Conservation (phyloP, 2,888 invertebrate species). For the Galeruca laticollis region DNA sequence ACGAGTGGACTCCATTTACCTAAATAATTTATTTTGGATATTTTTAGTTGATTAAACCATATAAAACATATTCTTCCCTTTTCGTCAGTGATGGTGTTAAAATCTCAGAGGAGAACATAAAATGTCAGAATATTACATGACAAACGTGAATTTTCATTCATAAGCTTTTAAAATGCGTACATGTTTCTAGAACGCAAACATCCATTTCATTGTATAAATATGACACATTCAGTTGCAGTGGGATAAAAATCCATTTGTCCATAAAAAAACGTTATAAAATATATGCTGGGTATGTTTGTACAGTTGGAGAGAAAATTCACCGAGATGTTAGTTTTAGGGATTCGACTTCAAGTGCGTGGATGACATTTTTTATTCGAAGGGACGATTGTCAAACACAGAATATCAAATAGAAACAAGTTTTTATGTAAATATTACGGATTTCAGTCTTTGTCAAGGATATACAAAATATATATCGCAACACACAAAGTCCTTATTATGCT, state of each 20-base stretch:
- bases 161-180: slow-evolving; percentile 23
- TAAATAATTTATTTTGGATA: not conserved
- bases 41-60: not conserved
- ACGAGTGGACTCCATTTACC: too few species aligned
- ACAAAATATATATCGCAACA: too few species aligned
- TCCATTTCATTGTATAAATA: slow-evolving; percentile 41
- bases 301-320: slow-evolving; percentile 41
- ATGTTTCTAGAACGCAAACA: slow-evolving; percentile 20
- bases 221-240: slow-evolving; percentile 41
- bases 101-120: slow-evolving; percentile 10
- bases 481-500: too few species aligned
- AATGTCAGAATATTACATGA: slow-evolving; percentile 2
- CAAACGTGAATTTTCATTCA: slow-evolving; percentile 16
- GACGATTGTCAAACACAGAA: slow-evolving; percentile 6
- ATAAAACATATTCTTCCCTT: not conserved
- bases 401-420: not conserved
- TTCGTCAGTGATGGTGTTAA: not conserved
- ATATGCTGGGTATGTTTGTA: slow-evolving; percentile 39
- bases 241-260: slow-evolving; percentile 41
- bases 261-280: slow-evolving; percentile 40
- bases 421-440: not conserved
- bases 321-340: slow-evolving; percentile 37
- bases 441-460: not conserved
- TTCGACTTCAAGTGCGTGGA: slow-evolving; percentile 24
- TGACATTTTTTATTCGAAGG: slow-evolving; percentile 13